Percentiles rank a stretch among this genome's conserved stretches.
phyloP scores from a whole-genome alignment of 2,888 invertebrate genomes.

The Netelia virgata region DNA sequence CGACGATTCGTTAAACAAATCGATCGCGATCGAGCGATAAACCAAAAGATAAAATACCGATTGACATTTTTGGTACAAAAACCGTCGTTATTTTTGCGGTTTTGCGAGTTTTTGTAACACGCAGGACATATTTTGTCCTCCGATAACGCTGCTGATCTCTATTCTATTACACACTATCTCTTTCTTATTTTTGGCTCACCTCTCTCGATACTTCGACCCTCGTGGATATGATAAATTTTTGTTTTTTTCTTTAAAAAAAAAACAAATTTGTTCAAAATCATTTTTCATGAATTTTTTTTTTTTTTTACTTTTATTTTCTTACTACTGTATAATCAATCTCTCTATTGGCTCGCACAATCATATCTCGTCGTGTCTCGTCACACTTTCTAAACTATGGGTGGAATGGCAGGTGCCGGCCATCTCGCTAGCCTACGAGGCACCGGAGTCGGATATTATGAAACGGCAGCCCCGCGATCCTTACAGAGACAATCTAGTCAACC shows the following conservation, averaged over 20 bases:
- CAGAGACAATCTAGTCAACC: slow-evolving; percentile 99
- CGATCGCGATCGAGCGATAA: neutral
- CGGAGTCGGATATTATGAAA: slow-evolving; percentile 99
- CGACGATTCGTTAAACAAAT: neutral
- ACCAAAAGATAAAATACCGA: neutral
- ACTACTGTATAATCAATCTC: slow-evolving; percentile 65
- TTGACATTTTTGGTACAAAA: neutral
- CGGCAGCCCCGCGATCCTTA: slow-evolving; percentile 98
- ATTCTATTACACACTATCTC: slow-evolving; percentile 8
- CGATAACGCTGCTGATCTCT: slow-evolving; percentile 33
- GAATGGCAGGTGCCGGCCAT: slow-evolving; percentile 96
- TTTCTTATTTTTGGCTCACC: slow-evolving; percentile 6
- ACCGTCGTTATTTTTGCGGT: slow-evolving; percentile 3
- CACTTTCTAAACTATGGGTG: slow-evolving; percentile 81
- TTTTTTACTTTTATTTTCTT: slow-evolving; percentile 15
- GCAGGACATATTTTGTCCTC: neutral
- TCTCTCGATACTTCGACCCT: slow-evolving; percentile 20
- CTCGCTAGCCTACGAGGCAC: slow-evolving; percentile 99
- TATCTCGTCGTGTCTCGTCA: slow-evolving; percentile 66
- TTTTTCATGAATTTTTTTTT: neutral
- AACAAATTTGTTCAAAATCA: neutral
- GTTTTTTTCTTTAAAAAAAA: neutral
- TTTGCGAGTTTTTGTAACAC: slow-evolving; percentile 28
- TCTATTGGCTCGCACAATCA: slow-evolving; percentile 66
- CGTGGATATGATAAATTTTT: slow-evolving; percentile 8